Percentiles rank a stretch among this genome's conserved stretches.
phyloP scores from a whole-genome alignment of 2,797 vertebrate species.

The Philypnodon macrostomus region DNA sequence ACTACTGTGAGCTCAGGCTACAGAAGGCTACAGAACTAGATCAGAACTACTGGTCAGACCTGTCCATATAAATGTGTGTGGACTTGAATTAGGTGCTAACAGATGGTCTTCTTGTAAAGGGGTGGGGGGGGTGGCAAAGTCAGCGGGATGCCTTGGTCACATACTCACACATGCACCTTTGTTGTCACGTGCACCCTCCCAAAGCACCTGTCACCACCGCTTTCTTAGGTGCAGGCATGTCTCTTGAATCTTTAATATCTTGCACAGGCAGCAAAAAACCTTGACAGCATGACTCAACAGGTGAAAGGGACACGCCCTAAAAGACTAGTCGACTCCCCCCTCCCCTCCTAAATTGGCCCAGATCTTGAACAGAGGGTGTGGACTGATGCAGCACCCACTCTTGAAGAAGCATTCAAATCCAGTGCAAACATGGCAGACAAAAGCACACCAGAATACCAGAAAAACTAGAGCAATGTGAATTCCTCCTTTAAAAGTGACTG shows the following conservation, averaged over 20 bases:
- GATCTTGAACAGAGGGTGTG: conserved; percentile 57
- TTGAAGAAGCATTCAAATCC: conserved; percentile 56
- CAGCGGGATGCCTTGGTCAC: conserved; percentile 12
- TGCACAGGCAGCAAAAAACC: conserved; percentile 12
- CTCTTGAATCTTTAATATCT: conserved; percentile 7
- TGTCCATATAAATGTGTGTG: conserved; percentile 21
- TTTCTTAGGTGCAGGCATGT: not conserved
- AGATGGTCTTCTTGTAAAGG: conserved; percentile 6
- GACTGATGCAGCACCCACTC: conserved; percentile 47
- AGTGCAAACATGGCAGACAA: conserved; percentile 64
- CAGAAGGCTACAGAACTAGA: too few species aligned
- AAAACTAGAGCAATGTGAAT: conserved; percentile 42
- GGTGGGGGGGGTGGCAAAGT: too few species aligned
- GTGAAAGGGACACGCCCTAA: conserved; percentile 64
- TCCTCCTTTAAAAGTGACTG: conserved; percentile 39
- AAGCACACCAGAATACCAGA: too few species aligned
- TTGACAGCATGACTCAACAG: conserved; percentile 65
- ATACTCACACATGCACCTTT: conserved; percentile 5
- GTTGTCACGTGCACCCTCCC: conserved; percentile 8
- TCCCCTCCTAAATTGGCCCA: conserved; percentile 33
- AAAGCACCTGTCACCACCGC: conserved; percentile 14
- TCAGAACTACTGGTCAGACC: conserved; percentile 25
- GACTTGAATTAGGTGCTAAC: conserved; percentile 24
- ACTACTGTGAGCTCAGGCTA: too few species aligned
- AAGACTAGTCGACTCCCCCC: conserved; percentile 41